Percentiles rank a stretch among this genome's conserved stretches.
phyloP scores from a whole-genome alignment of 2,797 vertebrate species.

The Chromobotia macracanthus region DNA sequence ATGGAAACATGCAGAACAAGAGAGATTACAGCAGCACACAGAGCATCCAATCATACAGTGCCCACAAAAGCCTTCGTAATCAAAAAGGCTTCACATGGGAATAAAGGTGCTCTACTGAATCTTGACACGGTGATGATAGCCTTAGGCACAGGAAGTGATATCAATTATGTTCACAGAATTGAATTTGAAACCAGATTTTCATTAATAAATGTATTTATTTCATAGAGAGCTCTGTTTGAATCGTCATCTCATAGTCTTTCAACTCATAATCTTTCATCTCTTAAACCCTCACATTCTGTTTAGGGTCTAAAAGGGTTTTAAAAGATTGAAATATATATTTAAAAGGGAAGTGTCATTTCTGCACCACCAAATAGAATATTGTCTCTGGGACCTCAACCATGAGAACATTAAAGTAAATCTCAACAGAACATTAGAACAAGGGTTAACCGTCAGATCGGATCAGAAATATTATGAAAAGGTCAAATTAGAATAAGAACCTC shows the following conservation, averaged over 20 bases:
- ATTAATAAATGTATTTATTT: too few relatives aligned
- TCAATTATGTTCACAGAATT: not conserved
- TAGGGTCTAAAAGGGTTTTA: not conserved
- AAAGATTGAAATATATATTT: not conserved
- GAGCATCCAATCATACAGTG: slow-evolving; percentile 54
- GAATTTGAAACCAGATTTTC: not conserved
- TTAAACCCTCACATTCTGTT: not conserved
- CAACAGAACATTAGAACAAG: not conserved
- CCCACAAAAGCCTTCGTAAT: slow-evolving; percentile 49
- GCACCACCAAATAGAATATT: too few relatives aligned
- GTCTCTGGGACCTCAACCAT: too few relatives aligned
- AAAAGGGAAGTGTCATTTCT: too few relatives aligned
- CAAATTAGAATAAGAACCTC: slow-evolving; percentile 20
- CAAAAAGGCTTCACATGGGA: slow-evolving; percentile 54
- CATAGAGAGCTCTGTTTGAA: not conserved
- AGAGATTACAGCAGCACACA: slow-evolving; percentile 64
- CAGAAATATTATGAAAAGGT: slow-evolving; percentile 21
- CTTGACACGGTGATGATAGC: slow-evolving; percentile 38
- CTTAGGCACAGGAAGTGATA: slow-evolving; percentile 9
- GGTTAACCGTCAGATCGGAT: not conserved
- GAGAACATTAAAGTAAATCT: not conserved
- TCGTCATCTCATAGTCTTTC: not conserved
- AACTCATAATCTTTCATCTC: not conserved
- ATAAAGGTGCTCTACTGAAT: slow-evolving; percentile 57
- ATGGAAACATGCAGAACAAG: slow-evolving; percentile 57